Conservation (phyloP, 2,888 invertebrate genomes). For the Athripsodes cinereus region DNA sequence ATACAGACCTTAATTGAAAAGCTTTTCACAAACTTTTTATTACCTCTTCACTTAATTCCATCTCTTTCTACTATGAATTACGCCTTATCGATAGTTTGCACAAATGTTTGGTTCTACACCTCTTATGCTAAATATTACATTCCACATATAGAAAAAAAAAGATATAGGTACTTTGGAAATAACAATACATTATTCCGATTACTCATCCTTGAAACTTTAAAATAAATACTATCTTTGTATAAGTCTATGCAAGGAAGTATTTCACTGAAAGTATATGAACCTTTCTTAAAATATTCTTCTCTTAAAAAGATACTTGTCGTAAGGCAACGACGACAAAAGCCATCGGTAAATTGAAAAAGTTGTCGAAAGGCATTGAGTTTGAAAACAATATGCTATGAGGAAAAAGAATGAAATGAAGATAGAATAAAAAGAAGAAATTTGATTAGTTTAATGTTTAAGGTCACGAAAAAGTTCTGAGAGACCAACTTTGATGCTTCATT, state of each 20-base stretch:
- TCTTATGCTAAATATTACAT: no score
- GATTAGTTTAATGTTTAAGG: not conserved
- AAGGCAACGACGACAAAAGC: not conserved
- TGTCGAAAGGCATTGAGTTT: not conserved
- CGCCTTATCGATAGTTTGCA: no score
- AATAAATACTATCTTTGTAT: no score
- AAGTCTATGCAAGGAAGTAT: not conserved
- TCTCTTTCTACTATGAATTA: no score
- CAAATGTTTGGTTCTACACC: no score
- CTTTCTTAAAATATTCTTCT: not conserved
- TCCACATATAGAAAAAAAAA: no score
- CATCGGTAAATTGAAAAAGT: constrained; percentile 1
- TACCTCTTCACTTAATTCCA: no score
- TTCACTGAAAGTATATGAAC: not conserved
- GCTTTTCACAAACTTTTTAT: no score
- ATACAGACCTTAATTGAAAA: no score
- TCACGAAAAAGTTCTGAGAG: not conserved
- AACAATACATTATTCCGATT: no score
- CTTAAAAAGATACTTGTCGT: not conserved
- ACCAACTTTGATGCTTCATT: not conserved
- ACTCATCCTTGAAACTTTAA: no score
- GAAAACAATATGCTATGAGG: not conserved
- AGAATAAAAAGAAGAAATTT: not conserved
- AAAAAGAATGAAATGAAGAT: not conserved
- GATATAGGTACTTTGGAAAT: no score